Evolutionary conservation across 2,888 invertebrate species (phyloP).

Genomic region (Eledone cirrhosa): DNA sequence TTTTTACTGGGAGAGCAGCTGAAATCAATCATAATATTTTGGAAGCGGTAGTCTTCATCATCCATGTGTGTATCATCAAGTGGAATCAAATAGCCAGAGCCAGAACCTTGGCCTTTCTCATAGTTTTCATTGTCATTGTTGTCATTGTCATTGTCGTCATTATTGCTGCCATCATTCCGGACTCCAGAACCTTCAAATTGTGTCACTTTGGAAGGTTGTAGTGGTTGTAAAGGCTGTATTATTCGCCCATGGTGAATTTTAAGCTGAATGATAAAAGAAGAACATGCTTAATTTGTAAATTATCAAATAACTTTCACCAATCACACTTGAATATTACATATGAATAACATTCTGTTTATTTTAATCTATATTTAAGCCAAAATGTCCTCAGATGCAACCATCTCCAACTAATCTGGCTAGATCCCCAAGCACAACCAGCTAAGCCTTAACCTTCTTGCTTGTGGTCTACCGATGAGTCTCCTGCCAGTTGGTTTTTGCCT

Average conservation of each 20-base stretch:
- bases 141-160: background rate
- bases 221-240: background rate
- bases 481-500: too few relatives aligned
- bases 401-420: too few relatives aligned
- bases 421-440: too few relatives aligned
- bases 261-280: background rate
- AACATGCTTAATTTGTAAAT: too few relatives aligned
- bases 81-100: conserved; percentile 24
- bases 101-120: conserved; percentile 18
- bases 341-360: too few relatives aligned
- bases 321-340: too few relatives aligned
- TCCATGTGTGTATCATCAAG: conserved; percentile 41
- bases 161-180: background rate
- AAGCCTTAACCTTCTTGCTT: too few relatives aligned
- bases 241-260: background rate
- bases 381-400: too few relatives aligned
- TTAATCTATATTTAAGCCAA: too few relatives aligned
- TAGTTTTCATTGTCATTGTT: background rate
- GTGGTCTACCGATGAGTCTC: too few relatives aligned
- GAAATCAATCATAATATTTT: conserved; percentile 39
- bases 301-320: too few relatives aligned
- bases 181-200: background rate
- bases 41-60: conserved; percentile 50
- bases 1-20: conserved; percentile 34
- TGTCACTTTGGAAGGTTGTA: conserved; percentile 16